These are phyloP conservation scores for Thalassarche chlororhynchos DNA, from an alignment of 2,113 vertebrate species.

Conservation along the genomic window DNA sequence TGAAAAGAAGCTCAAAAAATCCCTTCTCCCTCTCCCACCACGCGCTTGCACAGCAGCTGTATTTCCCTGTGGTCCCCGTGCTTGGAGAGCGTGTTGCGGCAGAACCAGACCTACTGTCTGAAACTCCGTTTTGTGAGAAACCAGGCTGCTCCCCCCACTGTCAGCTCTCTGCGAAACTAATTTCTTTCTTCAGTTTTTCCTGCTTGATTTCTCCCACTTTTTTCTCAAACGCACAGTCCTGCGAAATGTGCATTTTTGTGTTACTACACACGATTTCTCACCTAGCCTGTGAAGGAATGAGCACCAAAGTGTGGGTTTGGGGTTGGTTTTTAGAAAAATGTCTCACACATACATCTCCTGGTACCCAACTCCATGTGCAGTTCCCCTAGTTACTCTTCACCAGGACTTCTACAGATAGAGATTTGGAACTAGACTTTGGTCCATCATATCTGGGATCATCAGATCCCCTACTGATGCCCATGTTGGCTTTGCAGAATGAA, in stretches of 20 bases:
- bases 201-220: neutral
- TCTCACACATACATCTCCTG: neutral
- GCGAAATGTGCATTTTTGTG: neutral
- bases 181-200: neutral
- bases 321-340: neutral
- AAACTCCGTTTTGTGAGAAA: neutral
- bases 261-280: fast-evolving
- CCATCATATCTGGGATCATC: neutral
- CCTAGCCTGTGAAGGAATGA: neutral
- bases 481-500: neutral
- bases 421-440: neutral
- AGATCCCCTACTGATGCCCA: neutral
- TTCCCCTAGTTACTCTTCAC: neutral
- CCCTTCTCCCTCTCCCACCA: neutral
- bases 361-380: neutral
- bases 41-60: neutral
- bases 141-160: neutral
- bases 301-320: neutral
- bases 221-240: neutral
- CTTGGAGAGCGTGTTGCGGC: fast-evolving
- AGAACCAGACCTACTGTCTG: neutral
- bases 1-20: neutral
- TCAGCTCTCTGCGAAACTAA: neutral
- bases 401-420: neutral
- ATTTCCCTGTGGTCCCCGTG: neutral